Evolutionary conservation across 2,888 invertebrate species (phyloP), one percentile per base, ranked within the genome.

Genomic region (Rhamnusium bicolor): DNA sequence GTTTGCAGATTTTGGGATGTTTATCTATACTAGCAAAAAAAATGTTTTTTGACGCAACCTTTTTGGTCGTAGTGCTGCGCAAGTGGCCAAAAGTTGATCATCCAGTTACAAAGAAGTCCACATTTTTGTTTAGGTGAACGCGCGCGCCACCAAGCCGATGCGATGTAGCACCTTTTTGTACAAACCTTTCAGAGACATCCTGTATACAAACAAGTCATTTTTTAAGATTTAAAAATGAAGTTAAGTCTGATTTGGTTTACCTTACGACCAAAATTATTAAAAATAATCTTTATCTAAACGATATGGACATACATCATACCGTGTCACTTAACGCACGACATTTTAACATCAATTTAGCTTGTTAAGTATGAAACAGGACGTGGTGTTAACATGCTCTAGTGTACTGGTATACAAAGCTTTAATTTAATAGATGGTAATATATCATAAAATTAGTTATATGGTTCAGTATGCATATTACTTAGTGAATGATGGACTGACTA

Each of bases 331-430:
- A 61, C 75, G 73, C 80, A 77, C 79, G 79, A 80, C 78, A 78
- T 78, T 78, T 76, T 75, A 77, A 80, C 79, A 79, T 80, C 76
- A 79, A 80, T 80, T 80, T 74, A 73, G 68, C 72, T 75, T 68
- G 75, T 80, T 80, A 76, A 76, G 73, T 75, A 53, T 29, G 54
- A 49, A 77, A 71, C 71, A 75, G 72, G 75, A 74, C 66, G 70
- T 61, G 24, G 65, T 71, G 74, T 72, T 76, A 75, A 78, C 12
- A 14, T 1, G 71, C 63, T 46, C 58, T 51, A 49, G 58, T 14
- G 46, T 70, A 62, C 40, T 70, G 24, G 63, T 29, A 24, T 49
- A 21, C 49, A 63, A 63, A 51, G 63, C 53, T 53, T 65, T 65
- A 65, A 65, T 65, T 65, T 65, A 53, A 65, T 65, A 53, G 53